Percentiles rank a stretch among this genome's conserved stretches.
These are phyloP conservation scores for Nibea coibor DNA, from an alignment of 2,113 vertebrate species.

Conservation along the genomic window DNA sequence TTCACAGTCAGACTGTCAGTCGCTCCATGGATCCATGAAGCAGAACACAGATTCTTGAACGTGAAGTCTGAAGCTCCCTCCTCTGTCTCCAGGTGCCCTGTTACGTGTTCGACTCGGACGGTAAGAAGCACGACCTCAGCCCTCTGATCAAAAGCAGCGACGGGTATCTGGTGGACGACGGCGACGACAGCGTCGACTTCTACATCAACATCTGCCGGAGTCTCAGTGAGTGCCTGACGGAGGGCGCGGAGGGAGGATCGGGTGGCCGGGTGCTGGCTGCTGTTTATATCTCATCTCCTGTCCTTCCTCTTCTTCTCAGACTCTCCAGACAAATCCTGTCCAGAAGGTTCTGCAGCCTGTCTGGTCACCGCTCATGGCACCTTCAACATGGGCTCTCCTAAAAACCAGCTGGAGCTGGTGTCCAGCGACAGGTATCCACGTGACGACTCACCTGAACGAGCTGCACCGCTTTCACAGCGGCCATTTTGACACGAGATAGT, in stretches of 20 bases:
- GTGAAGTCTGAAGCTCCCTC: not conserved
- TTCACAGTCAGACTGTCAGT: too few species aligned
- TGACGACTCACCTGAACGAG: not conserved
- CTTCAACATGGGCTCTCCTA: conserved; percentile 87
- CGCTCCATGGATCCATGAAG: not conserved
- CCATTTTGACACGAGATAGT: too few species aligned
- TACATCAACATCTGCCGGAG: conserved; percentile 96
- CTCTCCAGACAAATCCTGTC: conserved; percentile 78
- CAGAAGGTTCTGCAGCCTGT: conserved; percentile 88
- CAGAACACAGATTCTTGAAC: not conserved
- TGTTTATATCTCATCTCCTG: not conserved
- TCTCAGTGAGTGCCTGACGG: conserved; percentile 76
- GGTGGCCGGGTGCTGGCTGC: not conserved
- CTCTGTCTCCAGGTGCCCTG: conserved; percentile 89
- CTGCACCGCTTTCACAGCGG: too few species aligned
- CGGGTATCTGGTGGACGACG: conserved; percentile 92
- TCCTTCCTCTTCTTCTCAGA: conserved; percentile 47
- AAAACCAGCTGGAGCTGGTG: conserved; percentile 79
- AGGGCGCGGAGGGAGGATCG: not conserved
- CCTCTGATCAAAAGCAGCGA: conserved; percentile 89
- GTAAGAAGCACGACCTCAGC: conserved; percentile 92
- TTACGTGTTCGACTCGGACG: conserved; percentile 87
- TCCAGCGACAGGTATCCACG: conserved; percentile 87
- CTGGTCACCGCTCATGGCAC: conserved; percentile 77
- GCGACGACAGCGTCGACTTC: conserved; percentile 86